These are phyloP conservation scores for Myiothlypis coronata DNA, from an alignment of 2,797 vertebrate species.

Conservation along the genomic window DNA sequence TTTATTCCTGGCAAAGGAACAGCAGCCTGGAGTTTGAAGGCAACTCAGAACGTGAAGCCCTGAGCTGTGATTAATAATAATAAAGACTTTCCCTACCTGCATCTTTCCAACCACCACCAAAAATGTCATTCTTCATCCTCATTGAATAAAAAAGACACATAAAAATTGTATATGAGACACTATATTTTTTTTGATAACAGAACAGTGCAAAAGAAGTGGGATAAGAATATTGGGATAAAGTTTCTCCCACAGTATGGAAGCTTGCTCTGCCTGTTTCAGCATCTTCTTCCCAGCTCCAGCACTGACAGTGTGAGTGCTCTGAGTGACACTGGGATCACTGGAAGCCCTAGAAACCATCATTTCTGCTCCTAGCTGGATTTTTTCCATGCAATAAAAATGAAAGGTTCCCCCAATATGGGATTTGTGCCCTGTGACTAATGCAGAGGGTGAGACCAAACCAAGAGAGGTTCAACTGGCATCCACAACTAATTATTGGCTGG, in stretches of 20 bases:
- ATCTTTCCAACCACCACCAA: background rate
- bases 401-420: background rate
- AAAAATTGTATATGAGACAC: background rate
- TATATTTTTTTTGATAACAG: background rate
- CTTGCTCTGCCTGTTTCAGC: background rate
- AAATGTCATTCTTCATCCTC: background rate
- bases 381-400: background rate
- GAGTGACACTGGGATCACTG: rapidly evolving
- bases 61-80: background rate
- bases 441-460: background rate
- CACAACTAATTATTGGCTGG: background rate
- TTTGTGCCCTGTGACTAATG: background rate
- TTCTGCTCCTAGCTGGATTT: background rate
- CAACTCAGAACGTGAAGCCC: background rate
- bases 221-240: background rate
- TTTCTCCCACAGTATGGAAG: background rate
- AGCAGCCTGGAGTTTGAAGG: background rate
- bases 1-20: background rate
- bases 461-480: background rate
- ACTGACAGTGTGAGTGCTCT: background rate
- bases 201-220: background rate
- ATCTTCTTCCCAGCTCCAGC: background rate
- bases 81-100: background rate
- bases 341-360: rapidly evolving
- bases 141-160: rapidly evolving